A percentile compares a stretch with the other conserved stretches of the same genome.
Conservation (phyloP, 2,797 vertebrate genomes). For the Orestias chungarensis region DNA sequence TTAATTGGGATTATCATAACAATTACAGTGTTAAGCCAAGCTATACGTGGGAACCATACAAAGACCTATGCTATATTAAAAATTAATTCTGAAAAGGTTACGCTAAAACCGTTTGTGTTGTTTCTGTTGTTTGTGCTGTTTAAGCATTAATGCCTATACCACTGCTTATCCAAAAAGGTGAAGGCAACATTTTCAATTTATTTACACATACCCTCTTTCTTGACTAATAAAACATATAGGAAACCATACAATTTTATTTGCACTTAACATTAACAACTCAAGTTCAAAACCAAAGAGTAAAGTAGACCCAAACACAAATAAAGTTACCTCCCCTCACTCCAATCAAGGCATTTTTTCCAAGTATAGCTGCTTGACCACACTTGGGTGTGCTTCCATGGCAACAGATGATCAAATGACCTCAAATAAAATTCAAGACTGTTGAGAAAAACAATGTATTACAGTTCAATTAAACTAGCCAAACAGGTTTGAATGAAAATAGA, state of each 20-base stretch:
- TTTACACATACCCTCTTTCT: not conserved
- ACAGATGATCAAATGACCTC: not conserved
- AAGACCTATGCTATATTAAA: not conserved
- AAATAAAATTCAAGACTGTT: not conserved
- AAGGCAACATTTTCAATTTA: not conserved
- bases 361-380: not conserved
- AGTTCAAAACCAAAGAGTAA: not conserved
- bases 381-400: not conserved
- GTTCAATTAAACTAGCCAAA: not conserved
- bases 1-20: not conserved
- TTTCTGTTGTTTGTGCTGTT: too few species aligned
- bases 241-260: not conserved
- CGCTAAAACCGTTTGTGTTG: too few species aligned
- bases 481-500: not conserved
- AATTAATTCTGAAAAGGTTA: not conserved
- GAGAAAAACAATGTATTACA: not conserved
- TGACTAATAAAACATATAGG: not conserved
- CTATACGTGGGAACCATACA: not conserved
- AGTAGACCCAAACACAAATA: not conserved
- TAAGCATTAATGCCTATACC: not conserved
- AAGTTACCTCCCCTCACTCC: not conserved
- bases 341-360: not conserved
- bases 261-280: not conserved
- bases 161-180: too few species aligned
- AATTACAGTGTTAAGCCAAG: not conserved